Evolutionary conservation across 2,888 invertebrate genomes (phyloP), one percentile per base, ranked within the genome.

Genomic region (Apotomis betuletana): DNA sequence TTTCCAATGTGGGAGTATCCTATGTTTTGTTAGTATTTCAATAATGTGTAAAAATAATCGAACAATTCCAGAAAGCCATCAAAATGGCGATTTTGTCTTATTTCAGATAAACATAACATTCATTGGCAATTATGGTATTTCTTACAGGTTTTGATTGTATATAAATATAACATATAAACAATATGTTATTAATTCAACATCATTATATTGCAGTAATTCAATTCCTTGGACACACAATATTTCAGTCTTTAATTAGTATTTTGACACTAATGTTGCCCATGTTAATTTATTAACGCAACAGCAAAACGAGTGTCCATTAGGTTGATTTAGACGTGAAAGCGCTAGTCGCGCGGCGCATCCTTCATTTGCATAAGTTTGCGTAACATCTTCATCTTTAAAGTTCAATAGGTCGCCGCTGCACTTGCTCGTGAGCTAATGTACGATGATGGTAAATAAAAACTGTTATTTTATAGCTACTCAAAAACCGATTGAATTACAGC

Each of bases 371-470:
- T 72, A 67, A 61, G 62, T 72, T 72, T 72, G 59, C 72, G 72
- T 68, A 72, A 72, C 72, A 63, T 68, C 72, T 73, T 73, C 73
- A 73, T 69, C 64, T 27, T 63, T 60, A 73, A 69, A 73, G 73
- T 65, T 73, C 73, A 69, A 69, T 69, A 64, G 69, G 69, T 73
- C 73, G 60, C 27, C 12, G 46, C 41, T 69, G 69, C 69, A 69
- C 60, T 69, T 73, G 64, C 65, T 60, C 41, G 63, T 46, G 70
- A 60, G 72, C 68, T 72, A 67, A 68, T 71, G 63, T 63, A 72
- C 58, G n/a, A 41, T 57, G 46, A 72, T 68, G 63, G 59, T n/a
- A 49, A 61, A 61, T 70, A 70, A 70, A 67, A 70, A 67, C 70
- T 55, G 49, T 55, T 70, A 70, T 70, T 70, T 60, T 70, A 67